Conservation (phyloP, 2,113 vertebrate species). For the Peromyscus californicus region DNA sequence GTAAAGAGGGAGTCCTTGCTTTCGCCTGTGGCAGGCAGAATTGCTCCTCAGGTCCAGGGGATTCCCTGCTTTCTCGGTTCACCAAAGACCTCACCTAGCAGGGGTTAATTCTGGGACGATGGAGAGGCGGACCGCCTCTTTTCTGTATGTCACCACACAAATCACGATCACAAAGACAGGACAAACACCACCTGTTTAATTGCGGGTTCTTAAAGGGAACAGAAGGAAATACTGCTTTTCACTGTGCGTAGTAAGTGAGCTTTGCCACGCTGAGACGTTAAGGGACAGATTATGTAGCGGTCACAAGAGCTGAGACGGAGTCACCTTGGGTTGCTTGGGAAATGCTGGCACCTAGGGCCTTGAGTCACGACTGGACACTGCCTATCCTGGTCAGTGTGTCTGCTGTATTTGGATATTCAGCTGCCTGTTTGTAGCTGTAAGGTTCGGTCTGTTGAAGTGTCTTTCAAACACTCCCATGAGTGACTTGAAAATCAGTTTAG, state of each 20-base stretch:
- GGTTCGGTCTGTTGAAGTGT: constrained; percentile 28
- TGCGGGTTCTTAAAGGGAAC: not conserved
- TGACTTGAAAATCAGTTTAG: constrained; percentile 31
- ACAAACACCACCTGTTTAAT: not conserved
- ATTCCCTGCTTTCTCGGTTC: constrained; percentile 60
- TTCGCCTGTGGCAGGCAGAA: not conserved
- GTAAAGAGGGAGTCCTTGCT: not conserved
- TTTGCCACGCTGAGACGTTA: not conserved
- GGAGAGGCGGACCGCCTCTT: not conserved
- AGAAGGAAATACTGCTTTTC: not conserved
- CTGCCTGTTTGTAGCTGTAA: not conserved
- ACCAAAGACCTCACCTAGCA: constrained; percentile 9
- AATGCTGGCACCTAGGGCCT: not conserved
- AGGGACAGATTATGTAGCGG: not conserved
- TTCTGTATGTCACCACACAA: not conserved
- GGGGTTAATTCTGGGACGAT: constrained; percentile 11
- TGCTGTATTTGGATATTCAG: not conserved
- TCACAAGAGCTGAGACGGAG: not conserved
- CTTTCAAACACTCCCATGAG: not conserved
- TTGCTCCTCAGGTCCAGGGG: constrained; percentile 18
- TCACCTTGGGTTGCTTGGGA: not conserved
- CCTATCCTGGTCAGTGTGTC: not conserved
- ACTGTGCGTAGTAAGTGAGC: not conserved
- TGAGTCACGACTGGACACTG: not conserved
- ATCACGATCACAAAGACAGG: not conserved